Evolutionary conservation across 2,797 vertebrate species (phyloP), one percentile per base, ranked within the genome.

Genomic region (Amblyraja radiata): DNA sequence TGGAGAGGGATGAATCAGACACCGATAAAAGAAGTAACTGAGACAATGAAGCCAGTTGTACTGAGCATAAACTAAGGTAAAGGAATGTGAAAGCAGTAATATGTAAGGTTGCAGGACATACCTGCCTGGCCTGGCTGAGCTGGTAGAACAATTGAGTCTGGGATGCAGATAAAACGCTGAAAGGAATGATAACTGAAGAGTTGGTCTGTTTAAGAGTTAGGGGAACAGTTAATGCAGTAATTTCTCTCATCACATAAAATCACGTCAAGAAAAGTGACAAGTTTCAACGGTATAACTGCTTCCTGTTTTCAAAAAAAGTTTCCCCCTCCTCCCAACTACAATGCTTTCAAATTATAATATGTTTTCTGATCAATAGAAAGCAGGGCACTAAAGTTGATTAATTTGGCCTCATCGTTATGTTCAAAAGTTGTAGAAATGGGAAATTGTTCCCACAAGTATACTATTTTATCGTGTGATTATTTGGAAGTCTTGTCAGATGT

Each of bases 401-500:
- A 90, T 90, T 68, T 14, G 63, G 11, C 36, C 8, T 63, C 58
- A 90, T 63, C 8, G 54, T 84, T 90, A 14, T 32, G 61, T 90
- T 90, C n/a, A 68, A 90, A 90, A 90, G 13, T 32, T 21, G 84
- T 36, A 36, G 6, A 32, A n/a, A 36, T 32, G 28, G 11, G 28
- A 54, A 86, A 86, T 61, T 63, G 58, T 14, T 28, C 83, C 28
- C 28, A 46, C 16, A 84, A 84, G 25, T 65, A 88, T 32, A 58
- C 7, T 88, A n/a, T 28, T 61, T 63, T 11, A 61, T 88, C 13
- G n/a, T 63, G 28, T 63, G 4, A 58, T 63, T 88, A 65, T 58
- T 63, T 88, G 9, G 63, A 88, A 88, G 83, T 86, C 58, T 86
- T 86, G 25, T 65, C 83, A 65, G 83, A 61, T 65, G 28, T 63